Conservation (phyloP, 2,113 vertebrate species). For the Amphiprion percula region DNA sequence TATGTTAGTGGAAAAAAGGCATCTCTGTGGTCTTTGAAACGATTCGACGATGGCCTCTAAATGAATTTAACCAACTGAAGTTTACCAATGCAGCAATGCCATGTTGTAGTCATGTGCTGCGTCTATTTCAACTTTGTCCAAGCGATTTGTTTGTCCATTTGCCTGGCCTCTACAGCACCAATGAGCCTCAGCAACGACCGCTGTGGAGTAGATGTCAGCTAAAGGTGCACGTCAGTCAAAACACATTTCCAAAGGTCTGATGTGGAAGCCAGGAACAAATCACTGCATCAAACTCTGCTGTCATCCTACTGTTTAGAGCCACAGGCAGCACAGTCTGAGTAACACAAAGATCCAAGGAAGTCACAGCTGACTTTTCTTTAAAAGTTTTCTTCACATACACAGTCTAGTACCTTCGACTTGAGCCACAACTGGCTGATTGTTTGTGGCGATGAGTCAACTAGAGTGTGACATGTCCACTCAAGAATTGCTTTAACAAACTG, state of each 20-base stretch:
- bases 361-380: background rate
- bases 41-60: background rate
- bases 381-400: background rate
- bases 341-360: background rate
- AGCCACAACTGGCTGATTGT: conserved; percentile 24
- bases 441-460: conserved; percentile 33
- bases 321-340: background rate
- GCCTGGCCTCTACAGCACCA: no score
- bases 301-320: background rate
- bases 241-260: background rate
- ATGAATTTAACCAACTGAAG: no score
- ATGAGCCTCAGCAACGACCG: background rate
- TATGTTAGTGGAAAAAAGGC: conserved; percentile 2
- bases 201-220: background rate
- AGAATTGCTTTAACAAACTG: conserved; percentile 17
- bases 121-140: no score
- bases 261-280: conserved; percentile 3
- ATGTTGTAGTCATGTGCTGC: background rate
- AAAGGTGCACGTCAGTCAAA: background rate
- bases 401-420: conserved; percentile 1
- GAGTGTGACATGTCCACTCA: conserved; percentile 26
- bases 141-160: background rate
- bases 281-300: background rate
- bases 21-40: background rate
- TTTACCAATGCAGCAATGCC: background rate